phyloP scores from a whole-genome alignment of 2,797 vertebrate genomes.

The Artibeus lituratus region DNA sequence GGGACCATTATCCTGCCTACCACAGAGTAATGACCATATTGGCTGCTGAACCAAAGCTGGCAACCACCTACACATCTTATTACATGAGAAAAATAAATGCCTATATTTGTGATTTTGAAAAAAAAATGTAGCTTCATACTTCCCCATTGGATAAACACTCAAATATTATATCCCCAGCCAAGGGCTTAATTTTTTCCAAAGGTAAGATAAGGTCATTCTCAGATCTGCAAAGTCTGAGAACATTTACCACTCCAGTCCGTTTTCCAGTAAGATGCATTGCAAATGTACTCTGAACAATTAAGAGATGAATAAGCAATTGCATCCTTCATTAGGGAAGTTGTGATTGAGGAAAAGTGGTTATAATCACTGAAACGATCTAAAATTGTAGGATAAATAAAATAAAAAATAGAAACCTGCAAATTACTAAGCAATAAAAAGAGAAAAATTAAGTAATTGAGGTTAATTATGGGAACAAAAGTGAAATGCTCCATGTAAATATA shows the following conservation, averaged over 20 bases:
- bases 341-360: slow-evolving; percentile 32
- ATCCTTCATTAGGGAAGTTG: slow-evolving; percentile 26
- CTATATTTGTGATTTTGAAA: background rate
- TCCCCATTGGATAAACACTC: background rate
- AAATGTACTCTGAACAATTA: slow-evolving; percentile 24
- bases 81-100: background rate
- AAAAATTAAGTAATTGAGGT: slow-evolving; percentile 17
- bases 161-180: background rate
- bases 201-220: background rate
- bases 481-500: background rate
- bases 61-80: background rate
- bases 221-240: slow-evolving; percentile 10
- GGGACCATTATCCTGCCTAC: background rate
- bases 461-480: background rate
- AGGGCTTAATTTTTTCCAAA: background rate
- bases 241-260: background rate
- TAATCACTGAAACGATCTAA: slow-evolving; percentile 26
- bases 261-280: background rate
- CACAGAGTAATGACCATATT: background rate
- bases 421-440: background rate
- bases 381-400: slow-evolving; percentile 33
- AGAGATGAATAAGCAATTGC: slow-evolving; percentile 35
- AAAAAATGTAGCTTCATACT: background rate
- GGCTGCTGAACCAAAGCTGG: background rate
- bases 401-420: slow-evolving; percentile 30